Base-by-base conservation (phyloP, 1,140 invertebrate species). In the Scaptomyza graminum region DNA sequence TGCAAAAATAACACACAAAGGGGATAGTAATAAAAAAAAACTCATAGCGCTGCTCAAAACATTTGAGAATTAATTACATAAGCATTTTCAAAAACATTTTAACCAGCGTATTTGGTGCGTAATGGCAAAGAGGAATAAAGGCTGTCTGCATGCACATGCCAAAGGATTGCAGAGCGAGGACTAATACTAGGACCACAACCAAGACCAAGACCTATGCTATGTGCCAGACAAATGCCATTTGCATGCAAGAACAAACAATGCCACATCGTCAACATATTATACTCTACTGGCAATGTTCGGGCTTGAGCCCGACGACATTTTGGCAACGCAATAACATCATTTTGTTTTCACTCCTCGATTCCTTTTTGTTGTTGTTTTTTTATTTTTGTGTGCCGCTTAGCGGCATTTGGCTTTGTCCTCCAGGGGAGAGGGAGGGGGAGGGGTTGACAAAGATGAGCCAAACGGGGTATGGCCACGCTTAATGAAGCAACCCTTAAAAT, bases 401-500 rank as follows among this genome's bases (percentile, higher is more conserved):
- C 66, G 63, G 60, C 55, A 68, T 83, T 83, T 68, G 59, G 71
- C 60, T 64, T 64, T 70, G 60, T 70, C 31, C 31, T 56, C 44
- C 8, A 18, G 18, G 8, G 3, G 25, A 25, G 25, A 25, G 5
- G 5, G 25, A 5, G 5, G 2, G 9, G 9, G 0, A 5, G 25
- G 5, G 28, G 5, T 2, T 0, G 12, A 2, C 0, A 28, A 6
- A 28, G 28, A 0, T 5, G 28, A 6, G 31, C 6, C 5, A 37
- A 43, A 71, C 54, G 67, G 61, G 34, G 43, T 74, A 52, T 8
- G 57, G 74, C 68, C 52, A 61, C 59, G 74, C 62, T 66, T 82
- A 87, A 88, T 88, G 83, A 88, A 87, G 83, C 83, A 88, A 87
- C 83, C 83, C 83, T 83, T 87, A 87, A 83, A 82, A 65, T 76